Base-by-base conservation (phyloP, 2,113 vertebrate genomes). In the Xiphophorus maculatus region DNA sequence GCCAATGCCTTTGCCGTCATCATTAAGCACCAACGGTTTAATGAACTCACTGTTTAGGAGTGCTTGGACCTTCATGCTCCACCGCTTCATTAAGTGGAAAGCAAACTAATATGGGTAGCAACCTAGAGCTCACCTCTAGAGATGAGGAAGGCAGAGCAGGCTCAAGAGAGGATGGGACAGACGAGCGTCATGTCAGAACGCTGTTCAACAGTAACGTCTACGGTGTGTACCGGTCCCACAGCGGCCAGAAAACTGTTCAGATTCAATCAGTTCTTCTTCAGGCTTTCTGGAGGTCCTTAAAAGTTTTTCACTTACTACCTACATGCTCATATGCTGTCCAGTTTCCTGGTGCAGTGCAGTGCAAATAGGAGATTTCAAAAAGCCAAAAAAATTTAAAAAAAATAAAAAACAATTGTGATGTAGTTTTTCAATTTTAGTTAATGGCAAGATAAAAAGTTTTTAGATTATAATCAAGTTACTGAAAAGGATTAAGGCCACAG, bases 31-130 rank as follows among this genome's bases (percentile, higher is more conserved):
- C 91, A 91, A 87, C 89, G 89, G 92, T 92, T 93, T 94, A 94
- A 95, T 94, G 91, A 94, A 94, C 88, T 84, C 85, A 61, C 85
- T 87, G 82, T 94, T 94, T 93, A 92, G 90, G 88, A 93, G 89
- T 83, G 91, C 93, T 93, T 94, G 94, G 94, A 93, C 94, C 94
- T 95, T 95, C 92, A 95, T 89, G 93, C 92, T 92, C 89, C 62
- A 73, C 82, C 68, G 94, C 92, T 74, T 93, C 93, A 94, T 94
- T 94, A 94, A 94, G 92, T 93, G 90, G 91, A 91, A 92, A 90
- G 87, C 92, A 93, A 93, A 93, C 92, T 94, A 92, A 94, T 93
- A 92, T 88, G 86, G 69, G 88, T 89, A 88, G 93, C 91, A 93
- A 94, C 94, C 93, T 95, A 90, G 76, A 91, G 90, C 86, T 94